Percentiles rank a stretch among this genome's conserved stretches.
Evolutionary conservation across 2,888 invertebrate genomes (phyloP).

Genomic region (Phortica okadai): DNA sequence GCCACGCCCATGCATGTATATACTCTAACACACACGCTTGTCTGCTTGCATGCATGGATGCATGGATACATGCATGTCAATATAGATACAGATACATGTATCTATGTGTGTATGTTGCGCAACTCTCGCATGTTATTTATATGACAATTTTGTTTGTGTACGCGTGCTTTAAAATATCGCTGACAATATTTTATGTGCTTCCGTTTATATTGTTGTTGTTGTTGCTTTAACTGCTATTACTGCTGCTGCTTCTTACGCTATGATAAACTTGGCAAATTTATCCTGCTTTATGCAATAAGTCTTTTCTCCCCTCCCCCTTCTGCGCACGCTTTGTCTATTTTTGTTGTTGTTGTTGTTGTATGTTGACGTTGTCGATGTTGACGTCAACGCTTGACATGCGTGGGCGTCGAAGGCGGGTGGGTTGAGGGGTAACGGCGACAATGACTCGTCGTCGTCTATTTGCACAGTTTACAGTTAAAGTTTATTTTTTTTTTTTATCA

Average conservation of each 20-base stretch:
- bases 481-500: conserved; percentile 49
- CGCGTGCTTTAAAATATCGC: conserved; percentile 67
- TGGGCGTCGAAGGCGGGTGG: conserved; percentile 47
- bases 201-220: neutral
- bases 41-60: neutral
- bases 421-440: neutral
- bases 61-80: neutral
- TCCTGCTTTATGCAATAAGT: conserved; percentile 70
- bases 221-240: neutral
- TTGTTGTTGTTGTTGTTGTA: neutral
- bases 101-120: neutral
- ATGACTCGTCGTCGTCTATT: conserved; percentile 52
- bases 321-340: neutral
- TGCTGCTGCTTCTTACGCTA: conserved; percentile 47
- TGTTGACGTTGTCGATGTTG: conserved; percentile 37
- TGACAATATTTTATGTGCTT: conserved; percentile 65
- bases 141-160: conserved; percentile 70
- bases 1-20: conserved; percentile 47
- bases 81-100: neutral
- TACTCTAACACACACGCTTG: conserved; percentile 38
- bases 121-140: conserved; percentile 61
- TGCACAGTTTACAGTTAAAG: conserved; percentile 61
- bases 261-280: conserved; percentile 70
- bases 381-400: conserved; percentile 43
- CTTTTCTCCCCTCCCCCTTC: conserved; percentile 42